phyloP scores from a whole-genome alignment of 2,888 invertebrate species.

The Stomorhina lunata region DNA sequence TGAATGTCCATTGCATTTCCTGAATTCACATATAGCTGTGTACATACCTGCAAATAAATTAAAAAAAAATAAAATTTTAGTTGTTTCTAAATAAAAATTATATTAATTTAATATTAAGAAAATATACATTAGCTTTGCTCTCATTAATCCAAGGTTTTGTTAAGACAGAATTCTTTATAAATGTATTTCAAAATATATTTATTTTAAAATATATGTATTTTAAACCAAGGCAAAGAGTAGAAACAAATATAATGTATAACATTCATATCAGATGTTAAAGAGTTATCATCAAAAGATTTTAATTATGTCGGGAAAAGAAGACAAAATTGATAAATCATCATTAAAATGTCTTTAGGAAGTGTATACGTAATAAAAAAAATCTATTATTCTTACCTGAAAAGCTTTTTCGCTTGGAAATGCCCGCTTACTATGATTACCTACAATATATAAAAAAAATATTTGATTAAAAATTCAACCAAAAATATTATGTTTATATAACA shows the following conservation, averaged over 20 bases:
- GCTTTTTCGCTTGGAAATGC: no score
- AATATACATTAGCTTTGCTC: neutral
- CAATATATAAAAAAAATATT: neutral
- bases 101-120: neutral
- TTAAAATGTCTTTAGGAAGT: neutral
- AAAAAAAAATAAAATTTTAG: neutral
- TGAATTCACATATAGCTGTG: neutral
- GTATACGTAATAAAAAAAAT: no score
- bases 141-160: no score
- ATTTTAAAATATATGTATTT: no score
- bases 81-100: neutral
- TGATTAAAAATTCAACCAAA: neutral
- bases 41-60: slow-evolving; percentile 56
- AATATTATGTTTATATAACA: neutral
- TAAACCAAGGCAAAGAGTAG: no score
- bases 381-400: no score
- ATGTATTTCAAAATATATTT: no score
- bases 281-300: slow-evolving; percentile 58
- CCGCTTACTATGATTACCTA: no score
- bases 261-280: slow-evolving; percentile 22
- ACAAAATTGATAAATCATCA: slow-evolving; percentile 64
- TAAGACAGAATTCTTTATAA: no score
- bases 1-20: neutral
- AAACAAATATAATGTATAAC: no score
- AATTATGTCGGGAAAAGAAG: slow-evolving; percentile 69